A percentile compares a stretch with the other conserved stretches of the same genome.
phyloP scores from a whole-genome alignment of 2,797 vertebrate genomes.

The Streptopelia turtur region DNA sequence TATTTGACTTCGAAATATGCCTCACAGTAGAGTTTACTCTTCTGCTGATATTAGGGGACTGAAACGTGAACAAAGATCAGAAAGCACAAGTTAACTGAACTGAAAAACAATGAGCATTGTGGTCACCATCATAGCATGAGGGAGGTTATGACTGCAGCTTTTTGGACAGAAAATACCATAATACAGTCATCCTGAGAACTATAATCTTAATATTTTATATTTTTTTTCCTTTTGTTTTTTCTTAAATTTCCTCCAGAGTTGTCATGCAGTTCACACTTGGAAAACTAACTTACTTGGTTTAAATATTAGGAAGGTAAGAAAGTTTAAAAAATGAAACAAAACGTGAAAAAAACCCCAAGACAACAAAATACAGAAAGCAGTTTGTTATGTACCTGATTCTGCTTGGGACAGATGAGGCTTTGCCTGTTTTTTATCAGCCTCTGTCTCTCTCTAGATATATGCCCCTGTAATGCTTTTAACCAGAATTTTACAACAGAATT shows the following conservation, averaged over 20 bases:
- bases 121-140: background rate
- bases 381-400: background rate
- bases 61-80: background rate
- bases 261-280: background rate
- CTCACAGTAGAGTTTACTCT: background rate
- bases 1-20: conserved; percentile 18
- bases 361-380: background rate
- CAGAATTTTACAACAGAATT: background rate
- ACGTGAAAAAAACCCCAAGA: background rate
- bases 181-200: background rate
- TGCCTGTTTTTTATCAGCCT: background rate
- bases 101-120: background rate
- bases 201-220: background rate
- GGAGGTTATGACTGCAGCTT: background rate
- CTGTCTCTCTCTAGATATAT: background rate
- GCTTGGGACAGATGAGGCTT: background rate
- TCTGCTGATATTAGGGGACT: background rate
- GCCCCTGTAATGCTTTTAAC: background rate
- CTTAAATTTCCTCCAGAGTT: background rate
- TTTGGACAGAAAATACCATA: background rate
- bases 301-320: background rate
- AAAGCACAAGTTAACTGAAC: conserved; percentile 27
- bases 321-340: background rate
- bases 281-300: background rate
- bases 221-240: background rate